Conservation (phyloP, 2,797 vertebrate genomes). For the Crocodylus rhombifer region DNA sequence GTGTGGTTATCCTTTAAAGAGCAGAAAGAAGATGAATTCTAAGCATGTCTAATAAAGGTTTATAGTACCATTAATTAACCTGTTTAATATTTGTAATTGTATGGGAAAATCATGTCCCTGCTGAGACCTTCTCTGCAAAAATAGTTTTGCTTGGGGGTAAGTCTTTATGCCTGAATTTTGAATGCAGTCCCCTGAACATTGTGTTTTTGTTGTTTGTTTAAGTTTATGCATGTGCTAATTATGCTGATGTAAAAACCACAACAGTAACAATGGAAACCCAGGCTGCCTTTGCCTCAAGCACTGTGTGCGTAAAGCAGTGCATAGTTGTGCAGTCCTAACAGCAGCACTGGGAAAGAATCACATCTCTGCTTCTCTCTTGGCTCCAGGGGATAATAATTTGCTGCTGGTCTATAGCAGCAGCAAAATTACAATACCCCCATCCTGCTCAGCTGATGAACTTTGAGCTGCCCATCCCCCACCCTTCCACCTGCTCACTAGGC, state of each 20-base stretch:
- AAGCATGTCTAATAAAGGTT: conserved; percentile 54
- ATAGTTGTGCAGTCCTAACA: conserved; percentile 33
- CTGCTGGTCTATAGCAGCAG: conserved; percentile 9
- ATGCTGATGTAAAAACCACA: background rate
- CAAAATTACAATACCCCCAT: conserved; percentile 29
- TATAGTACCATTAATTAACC: conserved; percentile 41
- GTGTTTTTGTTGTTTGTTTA: background rate
- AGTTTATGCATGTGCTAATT: background rate
- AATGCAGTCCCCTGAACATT: background rate
- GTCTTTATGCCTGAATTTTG: conserved; percentile 29
- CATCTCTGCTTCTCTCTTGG: conserved; percentile 14
- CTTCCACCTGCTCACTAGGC: background rate
- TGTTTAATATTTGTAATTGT: conserved; percentile 41
- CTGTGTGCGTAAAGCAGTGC: background rate
- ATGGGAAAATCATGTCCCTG: background rate
- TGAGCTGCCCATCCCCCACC: background rate
- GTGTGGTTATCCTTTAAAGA: no score
- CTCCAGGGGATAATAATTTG: conserved; percentile 41
- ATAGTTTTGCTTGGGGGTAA: background rate
- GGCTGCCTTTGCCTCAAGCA: conserved; percentile 60
- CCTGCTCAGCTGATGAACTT: background rate
- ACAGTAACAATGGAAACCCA: conserved; percentile 25
- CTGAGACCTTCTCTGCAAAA: background rate
- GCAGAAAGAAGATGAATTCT: conserved; percentile 28
- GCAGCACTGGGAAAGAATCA: conserved; percentile 3